Evolutionary conservation across 2,888 invertebrate genomes (phyloP), one percentile per base, ranked within the genome.

Genomic region (Piscicola geometra): DNA sequence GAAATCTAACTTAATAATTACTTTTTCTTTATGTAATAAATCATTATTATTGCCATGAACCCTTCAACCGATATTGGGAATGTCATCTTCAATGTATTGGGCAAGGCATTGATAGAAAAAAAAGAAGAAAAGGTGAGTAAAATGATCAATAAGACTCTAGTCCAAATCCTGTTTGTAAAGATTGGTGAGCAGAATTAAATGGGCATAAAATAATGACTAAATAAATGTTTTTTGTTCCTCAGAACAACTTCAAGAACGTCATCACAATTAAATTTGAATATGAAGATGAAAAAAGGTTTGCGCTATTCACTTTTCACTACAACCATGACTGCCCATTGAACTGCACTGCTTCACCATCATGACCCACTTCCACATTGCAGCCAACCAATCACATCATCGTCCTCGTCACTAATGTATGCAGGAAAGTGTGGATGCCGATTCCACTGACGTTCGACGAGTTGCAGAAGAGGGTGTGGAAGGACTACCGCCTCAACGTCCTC

Each of bases 261-360:
- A 73, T 73, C 33, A 56, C 35, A 33, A 56, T 73, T 1, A 73
- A 73, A 35, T 56, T 73, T 35, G 73, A 73, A 35, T 73, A 35
- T 73, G 73, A 73, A 64, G 73, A 73, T 60, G 73, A 73, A 73
- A 64, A 56, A 12, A 73, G 73, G 73, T 73, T 56, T 15, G 60
- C n/a, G 9, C 3, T 25, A 9, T 5, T 41, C 41, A n/a, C n/a
- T n/a, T n/a, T n/a, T n/a, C n/a, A 41, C 41, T 9, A 41, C 41
- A 41, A n/a, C n/a, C n/a, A n/a, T n/a, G n/a, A n/a, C n/a, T n/a
- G n/a, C 41, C 41, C 41, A 41, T 41, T 15, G 41, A 41, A 5
- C 41, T 15, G 15, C 41, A 41, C 41, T 41, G 9, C 15, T 41
- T 41, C 41, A 41, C 41, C 41, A 41, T 41, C 41, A 41, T 9